Evolutionary conservation across 2,113 vertebrate genomes (phyloP), one percentile per base, ranked within the genome.

Genomic region (Ibidorhyncha struthersii): DNA sequence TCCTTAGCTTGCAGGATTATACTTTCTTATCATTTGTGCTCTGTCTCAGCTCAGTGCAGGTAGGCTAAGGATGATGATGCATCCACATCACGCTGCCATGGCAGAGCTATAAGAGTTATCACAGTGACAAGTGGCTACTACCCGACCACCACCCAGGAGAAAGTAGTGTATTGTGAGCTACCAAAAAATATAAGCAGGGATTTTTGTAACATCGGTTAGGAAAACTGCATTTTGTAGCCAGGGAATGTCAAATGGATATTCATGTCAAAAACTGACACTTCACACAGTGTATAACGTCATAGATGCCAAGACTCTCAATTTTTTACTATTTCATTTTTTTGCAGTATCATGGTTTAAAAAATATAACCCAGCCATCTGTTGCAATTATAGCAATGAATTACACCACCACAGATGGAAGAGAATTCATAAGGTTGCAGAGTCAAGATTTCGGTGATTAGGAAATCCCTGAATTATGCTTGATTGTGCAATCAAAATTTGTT

Each of bases 381-480:
- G 92, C 85, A 95, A 96, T 71, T 77, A 59, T 4, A 84, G 79
- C 86, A 26, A 47, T 43, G 80, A 93, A 90, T 95, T 92, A 93
- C 96, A 93, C 90, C 89, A 93, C 76, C 84, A 70, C 96, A 96
- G 96, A 96, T 90, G 95, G 87, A 55, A 93, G 76, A 73, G 76
- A 90, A 95, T 50, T 80, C 89, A 18, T 32, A 59, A 72, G 76
- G 79, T 78, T 96, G 88, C 88, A 92, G 76, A 93, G 90, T 96
- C 95, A 96, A 91, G 86, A 92, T 90, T 94, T 59, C 86, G 90
- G 88, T 4, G 67, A 94, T 91, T 93, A 78, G 90, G 92, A 96
- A 96, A 96, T 79, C 88, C 84, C 82, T 78, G 86, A 92, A 52
- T 95, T 94, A 69, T 4, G n/a, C 67, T 49, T 4, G 3, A 73